phyloP scores from a whole-genome alignment of 2,888 invertebrate species.

The Athrips mouffetella region DNA sequence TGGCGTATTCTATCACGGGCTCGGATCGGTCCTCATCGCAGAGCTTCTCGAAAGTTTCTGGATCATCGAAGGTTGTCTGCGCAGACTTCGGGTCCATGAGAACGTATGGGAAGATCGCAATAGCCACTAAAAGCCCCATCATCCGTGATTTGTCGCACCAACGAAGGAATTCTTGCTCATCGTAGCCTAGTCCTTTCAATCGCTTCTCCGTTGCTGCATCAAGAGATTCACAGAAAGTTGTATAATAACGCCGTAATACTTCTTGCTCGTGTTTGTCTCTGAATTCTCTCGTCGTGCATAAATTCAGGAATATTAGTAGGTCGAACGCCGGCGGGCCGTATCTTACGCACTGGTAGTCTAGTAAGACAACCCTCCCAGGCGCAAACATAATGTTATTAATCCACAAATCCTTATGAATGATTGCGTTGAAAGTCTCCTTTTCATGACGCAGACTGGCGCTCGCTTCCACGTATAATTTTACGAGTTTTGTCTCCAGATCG shows the following conservation, averaged over 20 bases:
- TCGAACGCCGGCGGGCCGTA: slow-evolving; percentile 64
- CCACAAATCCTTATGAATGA: slow-evolving; percentile 64
- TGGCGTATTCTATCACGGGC: slow-evolving; percentile 31
- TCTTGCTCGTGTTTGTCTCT: slow-evolving; percentile 41
- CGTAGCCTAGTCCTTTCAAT: slow-evolving; percentile 37
- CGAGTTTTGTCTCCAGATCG: slow-evolving; percentile 38
- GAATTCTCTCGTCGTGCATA: slow-evolving; percentile 46
- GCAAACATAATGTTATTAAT: slow-evolving; percentile 58
- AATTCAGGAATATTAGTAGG: slow-evolving; percentile 46
- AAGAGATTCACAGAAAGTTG: slow-evolving; percentile 33
- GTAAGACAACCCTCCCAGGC: slow-evolving; percentile 46
- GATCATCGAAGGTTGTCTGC: slow-evolving; percentile 32
- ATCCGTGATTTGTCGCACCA: slow-evolving; percentile 41
- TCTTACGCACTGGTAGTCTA: slow-evolving; percentile 60
- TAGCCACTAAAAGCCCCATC: slow-evolving; percentile 28
- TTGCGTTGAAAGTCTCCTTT: slow-evolving; percentile 47
- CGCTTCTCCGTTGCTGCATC: slow-evolving; percentile 36
- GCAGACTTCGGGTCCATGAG: slow-evolving; percentile 37
- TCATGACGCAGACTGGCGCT: slow-evolving; percentile 43
- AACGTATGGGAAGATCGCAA: slow-evolving; percentile 35
- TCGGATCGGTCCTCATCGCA: slow-evolving; percentile 29
- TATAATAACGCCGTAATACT: slow-evolving; percentile 44
- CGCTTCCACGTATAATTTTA: slow-evolving; percentile 37
- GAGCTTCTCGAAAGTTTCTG: slow-evolving; percentile 28
- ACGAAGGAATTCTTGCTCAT: slow-evolving; percentile 30